Conservation (phyloP, 2,113 vertebrate species). For the Lutjanus erythropterus region DNA sequence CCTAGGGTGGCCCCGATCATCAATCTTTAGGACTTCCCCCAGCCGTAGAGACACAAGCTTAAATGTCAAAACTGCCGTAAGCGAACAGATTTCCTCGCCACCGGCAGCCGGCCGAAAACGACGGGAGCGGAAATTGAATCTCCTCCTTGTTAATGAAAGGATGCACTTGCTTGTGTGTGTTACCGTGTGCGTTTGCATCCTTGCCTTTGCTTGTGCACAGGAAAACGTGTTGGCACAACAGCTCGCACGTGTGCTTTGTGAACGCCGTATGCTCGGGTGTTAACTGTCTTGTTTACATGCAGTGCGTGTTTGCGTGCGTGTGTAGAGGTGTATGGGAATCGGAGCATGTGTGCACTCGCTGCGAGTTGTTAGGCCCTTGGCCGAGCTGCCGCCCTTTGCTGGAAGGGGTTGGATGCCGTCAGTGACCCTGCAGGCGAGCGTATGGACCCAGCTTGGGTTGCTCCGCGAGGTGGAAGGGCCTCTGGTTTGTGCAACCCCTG, state of each 20-base stretch:
- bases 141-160: constrained; percentile 72
- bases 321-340: constrained; percentile 40
- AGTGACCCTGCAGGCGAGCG: constrained; percentile 70
- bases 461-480: constrained; percentile 66
- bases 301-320: not conserved
- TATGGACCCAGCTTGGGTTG: constrained; percentile 64
- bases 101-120: constrained; percentile 32
- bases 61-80: constrained; percentile 57
- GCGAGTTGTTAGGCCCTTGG: constrained; percentile 43
- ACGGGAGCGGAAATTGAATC: constrained; percentile 66
- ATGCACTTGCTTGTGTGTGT: constrained; percentile 15
- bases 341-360: constrained; percentile 49
- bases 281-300: constrained; percentile 31
- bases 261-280: constrained; percentile 34
- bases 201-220: constrained; percentile 18
- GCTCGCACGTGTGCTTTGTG: constrained; percentile 36
- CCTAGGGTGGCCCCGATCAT: constrained; percentile 42
- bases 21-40: constrained; percentile 65
- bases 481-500: constrained; percentile 60
- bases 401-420: constrained; percentile 64
- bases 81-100: constrained; percentile 65
- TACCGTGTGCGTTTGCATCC: constrained; percentile 14
- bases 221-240: constrained; percentile 49
- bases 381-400: constrained; percentile 53
- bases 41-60: constrained; percentile 44